Evolutionary conservation across 2,888 invertebrate species (phyloP).

Genomic region (Pandemis corylana): DNA sequence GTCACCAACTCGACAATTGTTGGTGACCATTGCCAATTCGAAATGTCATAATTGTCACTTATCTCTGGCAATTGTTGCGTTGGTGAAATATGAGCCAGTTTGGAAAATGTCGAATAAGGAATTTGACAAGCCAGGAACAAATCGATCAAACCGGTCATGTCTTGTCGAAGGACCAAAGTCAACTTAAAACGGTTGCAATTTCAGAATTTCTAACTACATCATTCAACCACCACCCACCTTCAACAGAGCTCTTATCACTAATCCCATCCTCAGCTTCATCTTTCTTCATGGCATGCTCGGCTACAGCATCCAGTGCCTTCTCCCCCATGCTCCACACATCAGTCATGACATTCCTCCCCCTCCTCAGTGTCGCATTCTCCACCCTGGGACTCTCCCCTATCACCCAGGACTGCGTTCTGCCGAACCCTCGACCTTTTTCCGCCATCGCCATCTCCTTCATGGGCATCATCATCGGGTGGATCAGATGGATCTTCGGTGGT

Average conservation of each 20-base stretch:
- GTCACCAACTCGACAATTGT: too few relatives aligned
- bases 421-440: slow-evolving; percentile 72
- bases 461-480: slow-evolving; percentile 67
- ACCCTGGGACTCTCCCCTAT: slow-evolving; percentile 56
- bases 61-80: too few relatives aligned
- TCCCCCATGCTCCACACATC: slow-evolving; percentile 70
- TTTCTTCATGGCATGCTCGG: slow-evolving; percentile 69
- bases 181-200: too few relatives aligned
- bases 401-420: slow-evolving; percentile 71
- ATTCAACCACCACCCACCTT: slow-evolving; percentile 70
- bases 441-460: slow-evolving; percentile 57
- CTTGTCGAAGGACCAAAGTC: too few relatives aligned
- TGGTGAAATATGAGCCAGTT: too few relatives aligned
- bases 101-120: too few relatives aligned
- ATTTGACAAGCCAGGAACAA: too few relatives aligned
- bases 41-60: too few relatives aligned
- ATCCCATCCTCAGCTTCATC: slow-evolving; percentile 71
- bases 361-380: slow-evolving; percentile 44
- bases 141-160: too few relatives aligned
- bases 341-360: slow-evolving; percentile 59
- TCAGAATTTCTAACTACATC: not conserved
- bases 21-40: too few relatives aligned
- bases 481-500: slow-evolving; percentile 73
- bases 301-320: slow-evolving; percentile 67
- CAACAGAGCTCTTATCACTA: slow-evolving; percentile 67